A percentile compares a stretch with the other conserved stretches of the same genome.
These are phyloP conservation scores for Dicerorhinus sumatrensis DNA, from an alignment of 2,113 vertebrate species.

Conservation along the genomic window DNA sequence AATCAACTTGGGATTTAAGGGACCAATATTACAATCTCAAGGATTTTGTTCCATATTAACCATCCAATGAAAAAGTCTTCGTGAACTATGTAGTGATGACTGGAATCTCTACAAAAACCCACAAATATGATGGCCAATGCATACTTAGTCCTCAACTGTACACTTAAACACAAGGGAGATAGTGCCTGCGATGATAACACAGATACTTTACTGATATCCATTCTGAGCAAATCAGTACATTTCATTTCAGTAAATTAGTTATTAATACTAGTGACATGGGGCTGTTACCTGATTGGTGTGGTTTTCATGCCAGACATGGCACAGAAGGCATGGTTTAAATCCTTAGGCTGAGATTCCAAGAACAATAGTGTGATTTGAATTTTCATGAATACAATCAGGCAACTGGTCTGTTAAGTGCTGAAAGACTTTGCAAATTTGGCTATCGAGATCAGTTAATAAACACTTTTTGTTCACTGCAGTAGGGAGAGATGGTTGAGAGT, in stretches of 20 bases:
- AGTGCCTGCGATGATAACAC: not conserved
- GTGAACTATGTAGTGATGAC: not conserved
- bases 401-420: not conserved
- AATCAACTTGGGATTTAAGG: not conserved
- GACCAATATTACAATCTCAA: not conserved
- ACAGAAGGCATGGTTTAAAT: not conserved
- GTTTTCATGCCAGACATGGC: not conserved
- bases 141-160: not conserved
- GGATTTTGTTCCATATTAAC: not conserved
- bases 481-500: not conserved
- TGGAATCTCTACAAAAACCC: not conserved
- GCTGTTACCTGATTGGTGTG: not conserved
- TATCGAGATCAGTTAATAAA: not conserved
- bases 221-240: slow-evolving; percentile 27
- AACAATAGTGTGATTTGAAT: slow-evolving; percentile 21
- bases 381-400: slow-evolving; percentile 20
- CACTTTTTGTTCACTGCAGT: slow-evolving; percentile 17
- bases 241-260: not conserved
- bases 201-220: not conserved
- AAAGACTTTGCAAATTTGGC: not conserved
- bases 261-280: not conserved
- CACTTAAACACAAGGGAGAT: not conserved
- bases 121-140: not conserved
- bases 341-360: not conserved
- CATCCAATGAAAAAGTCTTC: not conserved